Evolutionary conservation across 2,797 vertebrate genomes (phyloP).

Genomic region (Rhyacichthys aspro): DNA sequence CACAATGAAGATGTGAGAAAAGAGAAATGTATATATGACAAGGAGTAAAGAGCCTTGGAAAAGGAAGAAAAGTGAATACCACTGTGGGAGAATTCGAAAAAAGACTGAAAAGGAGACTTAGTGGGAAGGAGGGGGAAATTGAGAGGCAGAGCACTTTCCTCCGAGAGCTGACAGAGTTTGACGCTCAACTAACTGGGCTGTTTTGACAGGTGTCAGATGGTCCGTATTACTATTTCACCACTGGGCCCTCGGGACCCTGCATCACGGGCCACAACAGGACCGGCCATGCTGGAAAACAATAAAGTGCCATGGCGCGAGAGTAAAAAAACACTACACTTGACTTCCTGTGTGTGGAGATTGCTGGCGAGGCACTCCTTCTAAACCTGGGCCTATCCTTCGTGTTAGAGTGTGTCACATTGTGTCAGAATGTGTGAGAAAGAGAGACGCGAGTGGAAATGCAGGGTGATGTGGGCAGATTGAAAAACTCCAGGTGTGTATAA

Average conservation of each 20-base stretch:
- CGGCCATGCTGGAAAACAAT: slow-evolving; percentile 72
- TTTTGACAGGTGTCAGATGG: slow-evolving; percentile 89
- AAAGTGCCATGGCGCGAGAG: slow-evolving; percentile 71
- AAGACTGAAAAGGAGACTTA: slow-evolving; percentile 32
- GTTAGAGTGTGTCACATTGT: slow-evolving; percentile 43
- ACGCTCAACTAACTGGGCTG: slow-evolving; percentile 83
- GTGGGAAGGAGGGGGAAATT: slow-evolving; percentile 52
- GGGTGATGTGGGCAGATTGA: not conserved
- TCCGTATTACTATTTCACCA: slow-evolving; percentile 83
- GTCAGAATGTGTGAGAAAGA: slow-evolving; percentile 5
- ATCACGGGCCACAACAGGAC: slow-evolving; percentile 77
- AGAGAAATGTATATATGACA: slow-evolving; percentile 26
- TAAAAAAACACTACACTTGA: slow-evolving; percentile 62
- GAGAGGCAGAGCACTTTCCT: slow-evolving; percentile 76
- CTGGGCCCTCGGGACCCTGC: slow-evolving; percentile 76
- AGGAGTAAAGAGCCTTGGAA: slow-evolving; percentile 5
- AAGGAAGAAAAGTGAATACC: slow-evolving; percentile 10
- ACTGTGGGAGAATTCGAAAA: slow-evolving; percentile 17
- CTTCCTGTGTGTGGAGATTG: slow-evolving; percentile 60
- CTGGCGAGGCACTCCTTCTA: slow-evolving; percentile 54
- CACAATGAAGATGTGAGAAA: slow-evolving; percentile 44
- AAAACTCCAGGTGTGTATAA: slow-evolving; percentile 13
- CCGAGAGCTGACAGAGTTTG: slow-evolving; percentile 78
- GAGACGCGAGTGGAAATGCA: not conserved
- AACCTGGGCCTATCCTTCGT: slow-evolving; percentile 64